Base-by-base conservation (phyloP, 2,797 vertebrate genomes). In the Alosa sapidissima region DNA sequence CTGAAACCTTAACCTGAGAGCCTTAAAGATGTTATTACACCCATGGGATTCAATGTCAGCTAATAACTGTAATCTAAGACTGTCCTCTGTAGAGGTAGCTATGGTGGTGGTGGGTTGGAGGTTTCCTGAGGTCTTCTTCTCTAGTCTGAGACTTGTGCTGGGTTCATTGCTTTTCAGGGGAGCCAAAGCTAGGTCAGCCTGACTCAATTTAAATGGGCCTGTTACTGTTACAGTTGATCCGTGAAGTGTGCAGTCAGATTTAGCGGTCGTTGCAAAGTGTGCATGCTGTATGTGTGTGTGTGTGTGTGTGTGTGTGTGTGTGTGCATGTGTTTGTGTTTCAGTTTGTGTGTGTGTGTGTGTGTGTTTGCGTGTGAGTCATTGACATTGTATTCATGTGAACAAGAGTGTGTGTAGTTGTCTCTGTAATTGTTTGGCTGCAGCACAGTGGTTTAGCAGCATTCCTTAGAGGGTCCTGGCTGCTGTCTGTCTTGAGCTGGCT, bases 361-460 rank as follows among this genome's bases (percentile, higher is more conserved):
- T 81, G 41, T 54, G 54, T 51, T 28, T 82, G 21, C 28, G 82
- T 49, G 72, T 33, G 2, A 19, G 65, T 72, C 72, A 33, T 33
- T 78, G 14, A 78, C 72, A 47, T 47, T 78, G 72, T 78, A 78
- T 45, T 47, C 36, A 78, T 78, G 52, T 81, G 68, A 81, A 7
- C 19, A 45, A 11, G 82, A 47, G 21, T 45, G 54, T 62, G 45
- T 65, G 24, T 83, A 24, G 41, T 19, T 84, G 82, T 72, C 41
- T 48, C 24, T 78, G 72, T 78, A 45, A 45, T 78, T 47, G 41
- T 78, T 78, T 78, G 72, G 36, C 45, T 78, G 72, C 72, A 47
- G 41, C 7, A 47, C 72, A 78, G 72, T 78, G 36, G 72, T 10
- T 47, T 47, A 78, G 72, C 41, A n/a, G 72, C 8, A 47, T 78